Evolutionary conservation across 2,888 invertebrate species (phyloP).

Genomic region (Apotomis turbidana): DNA sequence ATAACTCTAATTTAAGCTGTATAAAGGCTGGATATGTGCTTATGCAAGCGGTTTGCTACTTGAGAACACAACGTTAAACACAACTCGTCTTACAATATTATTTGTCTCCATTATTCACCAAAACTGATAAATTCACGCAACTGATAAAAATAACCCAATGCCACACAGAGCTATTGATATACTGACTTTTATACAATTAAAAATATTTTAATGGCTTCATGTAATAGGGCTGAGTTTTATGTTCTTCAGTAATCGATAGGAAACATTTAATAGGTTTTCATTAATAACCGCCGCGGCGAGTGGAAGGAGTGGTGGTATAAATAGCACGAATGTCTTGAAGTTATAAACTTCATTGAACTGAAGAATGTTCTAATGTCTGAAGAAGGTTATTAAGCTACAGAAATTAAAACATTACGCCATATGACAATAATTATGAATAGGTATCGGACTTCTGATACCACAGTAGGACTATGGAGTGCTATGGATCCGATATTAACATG

Average conservation of each 20-base stretch:
- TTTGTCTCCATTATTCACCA: slow-evolving; percentile 30
- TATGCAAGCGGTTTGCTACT: too few relatives aligned
- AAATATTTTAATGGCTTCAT: slow-evolving; percentile 28
- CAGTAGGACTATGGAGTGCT: too few relatives aligned
- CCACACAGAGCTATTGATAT: slow-evolving; percentile 8
- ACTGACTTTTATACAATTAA: slow-evolving; percentile 33
- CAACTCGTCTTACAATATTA: slow-evolving; percentile 15
- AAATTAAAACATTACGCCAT: too few relatives aligned
- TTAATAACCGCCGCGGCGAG: slow-evolving; percentile 1
- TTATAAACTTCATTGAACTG: too few relatives aligned
- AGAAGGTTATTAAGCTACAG: too few relatives aligned
- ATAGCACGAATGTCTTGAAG: not conserved
- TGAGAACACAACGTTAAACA: not conserved
- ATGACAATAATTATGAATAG: too few relatives aligned
- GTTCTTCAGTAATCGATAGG: slow-evolving; percentile 13
- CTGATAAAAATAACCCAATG: slow-evolving; percentile 6
- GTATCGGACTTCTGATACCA: too few relatives aligned
- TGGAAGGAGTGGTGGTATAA: not conserved
- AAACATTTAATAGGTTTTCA: slow-evolving; percentile 25
- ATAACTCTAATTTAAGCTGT: too few relatives aligned
- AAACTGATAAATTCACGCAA: slow-evolving; percentile 1
- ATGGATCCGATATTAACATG: too few relatives aligned
- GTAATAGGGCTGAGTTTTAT: slow-evolving; percentile 26
- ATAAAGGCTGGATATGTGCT: too few relatives aligned
- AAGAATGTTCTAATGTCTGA: too few relatives aligned